These are phyloP conservation scores for Pseudorasbora parva DNA, from an alignment of 2,113 vertebrate species.

Conservation along the genomic window DNA sequence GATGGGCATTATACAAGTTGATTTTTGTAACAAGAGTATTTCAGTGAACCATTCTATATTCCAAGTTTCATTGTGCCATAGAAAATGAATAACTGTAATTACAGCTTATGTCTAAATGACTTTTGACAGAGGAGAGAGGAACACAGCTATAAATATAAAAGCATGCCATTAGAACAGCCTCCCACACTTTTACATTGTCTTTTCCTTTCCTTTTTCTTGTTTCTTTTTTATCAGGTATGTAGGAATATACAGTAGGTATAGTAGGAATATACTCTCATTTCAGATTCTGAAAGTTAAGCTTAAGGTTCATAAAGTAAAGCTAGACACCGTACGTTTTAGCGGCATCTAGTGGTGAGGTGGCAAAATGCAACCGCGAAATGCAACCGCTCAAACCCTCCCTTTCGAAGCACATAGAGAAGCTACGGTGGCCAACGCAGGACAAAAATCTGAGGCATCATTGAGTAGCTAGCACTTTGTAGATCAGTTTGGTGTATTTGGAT, in stretches of 20 bases:
- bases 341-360: no score
- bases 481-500: no score
- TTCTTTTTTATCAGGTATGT: not conserved
- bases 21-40: constrained; percentile 6
- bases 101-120: constrained; percentile 23
- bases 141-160: constrained; percentile 29
- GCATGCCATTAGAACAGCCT: constrained; percentile 17
- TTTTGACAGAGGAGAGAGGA: constrained; percentile 30
- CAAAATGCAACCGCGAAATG: no score
- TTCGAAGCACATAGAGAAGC: no score
- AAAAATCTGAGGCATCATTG: no score
- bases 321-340: no score
- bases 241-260: not conserved
- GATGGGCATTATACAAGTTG: constrained; percentile 8
- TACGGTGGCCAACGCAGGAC: no score
- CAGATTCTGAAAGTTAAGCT: no score
- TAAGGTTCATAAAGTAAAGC: no score
- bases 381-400: no score
- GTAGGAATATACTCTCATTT: no score
- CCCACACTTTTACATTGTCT: not conserved
- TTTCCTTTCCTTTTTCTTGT: not conserved
- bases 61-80: constrained; percentile 28
- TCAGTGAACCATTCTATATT: constrained; percentile 8
- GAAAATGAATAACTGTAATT: constrained; percentile 36
- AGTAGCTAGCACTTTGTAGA: no score